phyloP scores from a whole-genome alignment of 2,797 vertebrate genomes.

The Phalanger gymnotis region DNA sequence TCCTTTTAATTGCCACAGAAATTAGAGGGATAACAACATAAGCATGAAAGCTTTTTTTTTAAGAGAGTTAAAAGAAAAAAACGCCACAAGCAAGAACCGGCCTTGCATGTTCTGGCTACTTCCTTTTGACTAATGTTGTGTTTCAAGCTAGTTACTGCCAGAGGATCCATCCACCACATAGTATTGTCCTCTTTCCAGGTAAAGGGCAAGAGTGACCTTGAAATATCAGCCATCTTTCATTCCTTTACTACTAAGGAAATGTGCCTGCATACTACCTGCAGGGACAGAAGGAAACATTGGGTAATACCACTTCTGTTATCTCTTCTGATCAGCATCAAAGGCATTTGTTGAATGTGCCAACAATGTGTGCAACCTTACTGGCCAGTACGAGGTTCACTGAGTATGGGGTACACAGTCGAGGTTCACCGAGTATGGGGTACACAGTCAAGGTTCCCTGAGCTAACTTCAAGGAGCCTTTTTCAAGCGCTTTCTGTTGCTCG shows the following conservation, averaged over 20 bases:
- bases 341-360: neutral
- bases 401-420: neutral
- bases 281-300: neutral
- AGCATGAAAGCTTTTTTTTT: neutral
- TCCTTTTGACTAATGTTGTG: neutral
- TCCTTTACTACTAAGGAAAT: neutral
- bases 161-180: neutral
- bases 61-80: neutral
- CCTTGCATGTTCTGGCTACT: conserved; percentile 8
- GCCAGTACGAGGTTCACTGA: neutral
- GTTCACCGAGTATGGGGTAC: too few relatives aligned
- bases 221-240: neutral
- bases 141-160: neutral
- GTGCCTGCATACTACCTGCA: neutral
- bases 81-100: neutral
- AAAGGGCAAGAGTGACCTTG: fast-evolving
- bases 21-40: conserved; percentile 2
- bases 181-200: neutral
- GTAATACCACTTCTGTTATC: neutral
- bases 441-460: too few relatives aligned
- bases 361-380: neutral
- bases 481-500: neutral
- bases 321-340: neutral
- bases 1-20: conserved; percentile 27
- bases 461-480: neutral